phyloP scores from a whole-genome alignment of 2,113 vertebrate species.

The Microcebus griseorufus region DNA sequence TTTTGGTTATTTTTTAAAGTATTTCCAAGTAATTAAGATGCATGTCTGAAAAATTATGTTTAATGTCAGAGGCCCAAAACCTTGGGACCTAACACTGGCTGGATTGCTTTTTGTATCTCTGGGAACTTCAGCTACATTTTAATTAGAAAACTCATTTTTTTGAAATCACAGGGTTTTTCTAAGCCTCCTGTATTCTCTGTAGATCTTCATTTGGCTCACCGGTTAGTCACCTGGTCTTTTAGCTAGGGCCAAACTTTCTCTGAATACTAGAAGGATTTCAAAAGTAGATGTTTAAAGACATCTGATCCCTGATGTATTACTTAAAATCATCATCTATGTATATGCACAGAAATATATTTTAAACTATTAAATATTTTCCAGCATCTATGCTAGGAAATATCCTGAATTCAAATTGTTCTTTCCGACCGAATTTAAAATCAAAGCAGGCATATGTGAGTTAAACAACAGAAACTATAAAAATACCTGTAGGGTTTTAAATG shows the following conservation, averaged over 20 bases:
- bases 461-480: conserved; percentile 5
- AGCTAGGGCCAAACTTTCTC: conserved; percentile 55
- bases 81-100: neutral
- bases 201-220: conserved; percentile 58
- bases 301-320: conserved; percentile 17
- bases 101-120: conserved; percentile 20
- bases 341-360: neutral
- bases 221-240: conserved; percentile 57
- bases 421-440: conserved; percentile 40
- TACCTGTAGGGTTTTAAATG: neutral
- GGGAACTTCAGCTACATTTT: conserved; percentile 43
- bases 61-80: conserved; percentile 31
- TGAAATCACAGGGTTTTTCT: conserved; percentile 29
- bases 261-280: conserved; percentile 45
- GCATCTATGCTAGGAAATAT: neutral
- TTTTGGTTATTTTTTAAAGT: conserved; percentile 48
- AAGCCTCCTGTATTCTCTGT: conserved; percentile 34
- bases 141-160: conserved; percentile 52
- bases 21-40: conserved; percentile 62
- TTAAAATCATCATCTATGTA: conserved; percentile 33
- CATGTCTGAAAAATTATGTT: conserved; percentile 46
- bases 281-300: conserved; percentile 62
- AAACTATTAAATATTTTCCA: conserved; percentile 29
- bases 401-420: conserved; percentile 24
- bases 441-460: neutral